These are phyloP conservation scores for Mastacembelus armatus DNA, from an alignment of 2,797 vertebrate genomes.

Conservation along the genomic window DNA sequence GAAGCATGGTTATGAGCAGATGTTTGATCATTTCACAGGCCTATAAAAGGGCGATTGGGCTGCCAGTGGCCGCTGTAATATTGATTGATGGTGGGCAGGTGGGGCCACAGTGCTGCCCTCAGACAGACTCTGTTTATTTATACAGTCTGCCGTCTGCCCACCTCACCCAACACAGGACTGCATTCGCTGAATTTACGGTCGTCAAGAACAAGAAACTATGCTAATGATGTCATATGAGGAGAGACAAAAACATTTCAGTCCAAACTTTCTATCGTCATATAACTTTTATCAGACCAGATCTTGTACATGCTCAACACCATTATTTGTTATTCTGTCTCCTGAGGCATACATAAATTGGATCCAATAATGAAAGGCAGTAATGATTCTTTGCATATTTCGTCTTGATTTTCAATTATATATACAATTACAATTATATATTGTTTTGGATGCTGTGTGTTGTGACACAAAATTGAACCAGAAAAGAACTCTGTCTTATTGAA, in stretches of 20 bases:
- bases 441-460: conserved; percentile 42
- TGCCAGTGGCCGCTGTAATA: conserved; percentile 80
- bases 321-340: conserved; percentile 58
- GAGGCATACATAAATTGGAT: conserved; percentile 71
- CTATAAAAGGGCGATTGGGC: conserved; percentile 81
- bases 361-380: conserved; percentile 71
- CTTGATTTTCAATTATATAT: conserved; percentile 75
- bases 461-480: conserved; percentile 61
- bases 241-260: conserved; percentile 71
- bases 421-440: conserved; percentile 64
- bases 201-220: conserved; percentile 67
- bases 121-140: conserved; percentile 83
- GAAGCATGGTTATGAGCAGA: conserved; percentile 80
- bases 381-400: conserved; percentile 73
- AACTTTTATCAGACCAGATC: conserved; percentile 49
- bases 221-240: conserved; percentile 72
- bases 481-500: conserved; percentile 37
- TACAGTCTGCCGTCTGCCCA: conserved; percentile 79
- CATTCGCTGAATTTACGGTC: conserved; percentile 80
- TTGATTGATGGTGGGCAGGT: conserved; percentile 85
- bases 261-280: conserved; percentile 60
- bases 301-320: conserved; percentile 41
- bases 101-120: conserved; percentile 78
- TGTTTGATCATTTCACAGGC: conserved; percentile 84
- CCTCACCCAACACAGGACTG: conserved; percentile 72